A percentile compares a stretch with the other conserved stretches of the same genome.
Evolutionary conservation across 2,797 vertebrate species (phyloP).

Genomic region (Zenarchopterus dispar): DNA sequence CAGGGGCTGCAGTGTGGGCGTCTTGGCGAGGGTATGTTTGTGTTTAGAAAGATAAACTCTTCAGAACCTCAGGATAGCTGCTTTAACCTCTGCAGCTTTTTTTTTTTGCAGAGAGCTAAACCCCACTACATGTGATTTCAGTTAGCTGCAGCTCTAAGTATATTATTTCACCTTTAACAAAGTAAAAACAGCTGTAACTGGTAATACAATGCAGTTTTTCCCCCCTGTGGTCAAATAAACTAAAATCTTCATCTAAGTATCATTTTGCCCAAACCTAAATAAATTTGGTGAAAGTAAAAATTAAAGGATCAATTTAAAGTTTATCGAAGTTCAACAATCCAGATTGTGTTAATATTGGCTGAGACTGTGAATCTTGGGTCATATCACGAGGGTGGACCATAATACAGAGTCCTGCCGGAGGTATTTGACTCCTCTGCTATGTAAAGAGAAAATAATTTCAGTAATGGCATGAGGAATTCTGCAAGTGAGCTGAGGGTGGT

Average conservation of each 20-base stretch:
- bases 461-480: slow-evolving; percentile 9
- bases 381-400: slow-evolving; percentile 4
- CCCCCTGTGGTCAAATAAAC: neutral
- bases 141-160: slow-evolving; percentile 18
- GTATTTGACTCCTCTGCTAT: neutral
- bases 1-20: slow-evolving; percentile 35
- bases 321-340: neutral
- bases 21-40: slow-evolving; percentile 34
- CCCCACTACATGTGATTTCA: slow-evolving; percentile 21
- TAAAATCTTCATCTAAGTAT: neutral
- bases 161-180: slow-evolving; percentile 32
- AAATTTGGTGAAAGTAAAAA: neutral
- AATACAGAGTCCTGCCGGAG: neutral
- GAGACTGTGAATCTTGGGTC: slow-evolving; percentile 1
- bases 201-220: neutral
- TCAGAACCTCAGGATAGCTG: slow-evolving; percentile 35
- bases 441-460: slow-evolving; percentile 18
- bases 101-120: slow-evolving; percentile 16
- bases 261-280: neutral
- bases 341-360: neutral
- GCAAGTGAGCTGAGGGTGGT: neutral
- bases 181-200: slow-evolving; percentile 12
- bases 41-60: slow-evolving; percentile 43
- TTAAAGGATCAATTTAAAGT: neutral
- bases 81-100: slow-evolving; percentile 38